Conservation (phyloP, 1,140 invertebrate genomes). For the Globodera ellingtonae region DNA sequence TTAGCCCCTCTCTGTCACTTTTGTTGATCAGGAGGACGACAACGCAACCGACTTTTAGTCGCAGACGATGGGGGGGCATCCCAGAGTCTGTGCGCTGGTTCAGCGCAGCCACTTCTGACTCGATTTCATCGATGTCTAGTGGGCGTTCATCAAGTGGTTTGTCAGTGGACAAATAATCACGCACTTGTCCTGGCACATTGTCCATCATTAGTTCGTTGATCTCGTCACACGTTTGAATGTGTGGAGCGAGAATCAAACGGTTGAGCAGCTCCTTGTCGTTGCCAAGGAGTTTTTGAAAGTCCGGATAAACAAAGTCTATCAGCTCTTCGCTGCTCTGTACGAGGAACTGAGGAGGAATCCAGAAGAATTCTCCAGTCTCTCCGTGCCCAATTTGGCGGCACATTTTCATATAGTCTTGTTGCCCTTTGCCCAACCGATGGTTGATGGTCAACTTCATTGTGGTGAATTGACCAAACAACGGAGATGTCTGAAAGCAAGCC, state of each 20-base stretch:
- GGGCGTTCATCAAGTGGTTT: slow-evolving; percentile 8
- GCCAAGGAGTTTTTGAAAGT: background rate
- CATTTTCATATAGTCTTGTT: too few relatives aligned
- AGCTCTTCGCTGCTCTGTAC: too few relatives aligned
- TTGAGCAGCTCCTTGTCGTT: background rate
- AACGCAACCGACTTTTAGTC: slow-evolving; percentile 18
- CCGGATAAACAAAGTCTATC: slow-evolving; percentile 5
- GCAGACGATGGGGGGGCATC: slow-evolving; percentile 23
- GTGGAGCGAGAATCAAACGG: slow-evolving; percentile 1
- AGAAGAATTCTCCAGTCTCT: too few relatives aligned
- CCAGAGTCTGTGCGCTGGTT: background rate
- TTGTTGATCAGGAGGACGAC: slow-evolving; percentile 17
- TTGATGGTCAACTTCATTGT: too few relatives aligned
- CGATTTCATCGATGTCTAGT: slow-evolving; percentile 3
- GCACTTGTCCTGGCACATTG: background rate
- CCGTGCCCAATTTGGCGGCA: too few relatives aligned
- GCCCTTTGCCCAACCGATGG: too few relatives aligned
- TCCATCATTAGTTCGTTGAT: background rate
- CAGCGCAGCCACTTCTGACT: background rate
- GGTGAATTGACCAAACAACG: background rate
- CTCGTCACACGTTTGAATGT: background rate
- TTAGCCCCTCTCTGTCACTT: background rate
- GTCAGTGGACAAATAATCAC: background rate
- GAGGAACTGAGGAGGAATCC: too few relatives aligned
- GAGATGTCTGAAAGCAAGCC: slow-evolving; percentile 6